Evolutionary conservation across 1,140 invertebrate genomes (phyloP).

Genomic region (Mizuhopecten yessoensis): DNA sequence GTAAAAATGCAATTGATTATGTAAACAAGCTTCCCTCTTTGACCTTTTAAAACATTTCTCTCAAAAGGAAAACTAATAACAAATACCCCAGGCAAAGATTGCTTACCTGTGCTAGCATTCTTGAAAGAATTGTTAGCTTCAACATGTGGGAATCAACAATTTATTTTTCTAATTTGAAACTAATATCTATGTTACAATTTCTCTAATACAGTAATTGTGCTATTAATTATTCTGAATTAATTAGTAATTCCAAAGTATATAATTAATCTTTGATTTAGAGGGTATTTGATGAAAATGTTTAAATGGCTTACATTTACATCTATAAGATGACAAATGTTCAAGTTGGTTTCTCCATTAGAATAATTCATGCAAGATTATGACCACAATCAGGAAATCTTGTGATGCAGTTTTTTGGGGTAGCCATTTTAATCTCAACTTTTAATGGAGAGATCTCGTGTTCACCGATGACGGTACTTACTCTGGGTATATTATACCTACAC

Average conservation of each 20-base stretch:
- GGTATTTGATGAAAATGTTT: too few species aligned
- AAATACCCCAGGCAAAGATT: neutral
- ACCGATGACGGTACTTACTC: neutral
- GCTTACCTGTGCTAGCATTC: neutral
- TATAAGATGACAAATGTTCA: neutral
- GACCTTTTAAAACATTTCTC: neutral
- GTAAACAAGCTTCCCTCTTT: slow-evolving; percentile 9
- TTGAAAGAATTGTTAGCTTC: neutral
- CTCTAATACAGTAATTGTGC: too few species aligned
- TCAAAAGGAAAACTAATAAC: neutral
- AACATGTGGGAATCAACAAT: neutral
- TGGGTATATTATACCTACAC: too few species aligned
- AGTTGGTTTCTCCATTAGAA: neutral
- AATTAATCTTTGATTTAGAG: too few species aligned
- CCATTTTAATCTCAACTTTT: neutral
- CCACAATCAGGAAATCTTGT: neutral
- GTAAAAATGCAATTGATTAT: slow-evolving; percentile 33
- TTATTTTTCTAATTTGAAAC: neutral
- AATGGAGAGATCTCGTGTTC: neutral
- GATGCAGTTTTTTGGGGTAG: neutral
- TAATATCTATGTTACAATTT: neutral
- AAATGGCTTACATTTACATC: neutral
- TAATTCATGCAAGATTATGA: slow-evolving; percentile 10
- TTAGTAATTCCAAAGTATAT: neutral
- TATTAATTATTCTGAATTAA: too few species aligned